Percentiles rank a stretch among this genome's conserved stretches.
phyloP scores from a whole-genome alignment of 2,888 invertebrate genomes.

The Argynnis bischoffii region DNA sequence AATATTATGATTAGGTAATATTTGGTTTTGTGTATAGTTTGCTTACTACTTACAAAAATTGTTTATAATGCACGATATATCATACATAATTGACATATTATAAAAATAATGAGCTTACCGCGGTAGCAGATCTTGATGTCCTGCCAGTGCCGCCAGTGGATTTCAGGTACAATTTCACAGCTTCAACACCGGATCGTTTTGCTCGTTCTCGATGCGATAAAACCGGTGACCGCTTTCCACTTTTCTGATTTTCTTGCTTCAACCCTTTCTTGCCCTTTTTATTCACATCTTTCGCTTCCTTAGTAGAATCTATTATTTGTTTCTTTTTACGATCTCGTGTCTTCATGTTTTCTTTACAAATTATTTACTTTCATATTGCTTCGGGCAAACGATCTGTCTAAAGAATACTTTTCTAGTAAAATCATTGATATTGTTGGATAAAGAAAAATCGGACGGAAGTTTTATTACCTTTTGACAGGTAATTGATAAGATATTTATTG shows the following conservation, averaged over 20 bases:
- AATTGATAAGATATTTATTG: conserved; percentile 68
- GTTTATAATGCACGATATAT: not conserved
- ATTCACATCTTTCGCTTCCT: conserved; percentile 46
- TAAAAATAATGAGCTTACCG: conserved; percentile 50
- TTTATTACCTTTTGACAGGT: conserved; percentile 44
- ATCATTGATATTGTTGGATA: conserved; percentile 22
- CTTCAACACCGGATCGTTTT: conserved; percentile 73
- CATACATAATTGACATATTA: not conserved
- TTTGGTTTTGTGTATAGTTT: not conserved
- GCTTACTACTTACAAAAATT: not conserved
- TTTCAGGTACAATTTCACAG: conserved; percentile 71
- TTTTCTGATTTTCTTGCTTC: conserved; percentile 39
- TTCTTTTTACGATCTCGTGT: conserved; percentile 60
- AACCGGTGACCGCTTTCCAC: conserved; percentile 44
- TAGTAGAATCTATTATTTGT: conserved; percentile 51
- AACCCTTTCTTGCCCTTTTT: conserved; percentile 49
- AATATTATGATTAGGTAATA: not conserved
- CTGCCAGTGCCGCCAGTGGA: conserved; percentile 72
- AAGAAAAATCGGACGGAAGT: conserved; percentile 30
- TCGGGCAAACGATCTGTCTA: not conserved
- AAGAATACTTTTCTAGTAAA: conserved; percentile 16
- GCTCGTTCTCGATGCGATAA: conserved; percentile 47
- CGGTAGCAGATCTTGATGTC: conserved; percentile 71
- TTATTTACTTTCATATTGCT: conserved; percentile 8
- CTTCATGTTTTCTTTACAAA: conserved; percentile 63